Evolutionary conservation across 1,140 invertebrate species (phyloP), one percentile per base, ranked within the genome.

Genomic region (Drosophila ironensis): DNA sequence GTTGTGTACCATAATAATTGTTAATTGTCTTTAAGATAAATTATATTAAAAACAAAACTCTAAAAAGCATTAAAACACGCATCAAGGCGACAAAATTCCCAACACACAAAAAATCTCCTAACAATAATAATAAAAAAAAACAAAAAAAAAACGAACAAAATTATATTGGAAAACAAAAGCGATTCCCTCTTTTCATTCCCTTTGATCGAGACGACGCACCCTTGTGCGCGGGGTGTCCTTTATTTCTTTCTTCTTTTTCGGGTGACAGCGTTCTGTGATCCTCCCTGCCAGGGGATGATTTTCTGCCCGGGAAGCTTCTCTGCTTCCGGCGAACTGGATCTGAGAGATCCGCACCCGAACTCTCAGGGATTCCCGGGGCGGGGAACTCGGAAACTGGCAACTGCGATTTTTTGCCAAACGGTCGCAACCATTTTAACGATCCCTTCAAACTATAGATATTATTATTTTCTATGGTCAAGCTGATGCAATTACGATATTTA

Each of bases 1-100:
- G 47, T 61, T 73, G 63, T 69, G 48, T 73, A 61, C 63, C 70
- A 67, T 74, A 75, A 74, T 73, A 82, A 60, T 82, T 84, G 78
- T 84, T 82, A 82, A 82, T 57, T 82, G 78, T 84, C 78, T 82
- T 69, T 84, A 82, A 82, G 72, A 82, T 82, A 76, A 84, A 84
- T 72, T 75, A 81, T 63, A 73, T 57, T 30, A 30, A n/a, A 30
- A 75, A 72, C 40, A 53, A 56, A 48, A 60, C 17, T 33, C 11
- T 30, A 33, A 41, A 61, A 77, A 61, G 12, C 27, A 28, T 25
- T 11, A 53, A 46, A 68, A 25, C 41, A 45, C 44, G 40, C n/a
- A 51, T 20, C 33, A 46, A 51, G 44, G 46, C 54, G 30, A 71
- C 53, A 68, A 66, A 53, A 54, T 60, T 59, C 24, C 40, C 63